These are phyloP conservation scores for Pantherophis alleghaniensis DNA, from an alignment of 2,797 vertebrate genomes.

Conservation along the genomic window DNA sequence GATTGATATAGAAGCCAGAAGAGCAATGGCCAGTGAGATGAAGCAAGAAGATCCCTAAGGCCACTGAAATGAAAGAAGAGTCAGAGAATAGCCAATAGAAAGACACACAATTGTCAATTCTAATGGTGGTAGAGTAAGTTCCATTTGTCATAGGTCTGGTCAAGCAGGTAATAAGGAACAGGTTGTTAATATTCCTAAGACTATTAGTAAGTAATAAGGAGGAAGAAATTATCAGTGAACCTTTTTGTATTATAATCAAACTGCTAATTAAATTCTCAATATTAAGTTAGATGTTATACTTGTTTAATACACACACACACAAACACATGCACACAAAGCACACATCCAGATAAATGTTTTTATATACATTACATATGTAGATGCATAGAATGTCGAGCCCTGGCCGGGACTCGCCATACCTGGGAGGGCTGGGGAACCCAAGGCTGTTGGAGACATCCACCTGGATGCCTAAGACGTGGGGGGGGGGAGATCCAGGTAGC, in stretches of 20 bases:
- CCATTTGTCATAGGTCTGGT: not conserved
- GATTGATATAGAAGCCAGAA: not conserved
- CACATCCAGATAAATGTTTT: not conserved
- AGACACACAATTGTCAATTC: not conserved
- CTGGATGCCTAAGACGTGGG: too few species aligned
- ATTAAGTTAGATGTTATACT: not conserved
- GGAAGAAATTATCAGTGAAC: not conserved
- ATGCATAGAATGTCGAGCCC: not conserved
- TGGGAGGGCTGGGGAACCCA: too few species aligned
- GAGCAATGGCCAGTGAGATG: not conserved
- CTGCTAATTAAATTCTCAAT: too few species aligned
- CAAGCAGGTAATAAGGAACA: not conserved
- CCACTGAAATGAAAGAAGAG: not conserved
- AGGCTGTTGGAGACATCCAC: too few species aligned
- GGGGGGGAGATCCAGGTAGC: too few species aligned
- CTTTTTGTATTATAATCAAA: not conserved
- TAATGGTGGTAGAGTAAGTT: not conserved
- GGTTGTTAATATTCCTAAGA: not conserved
- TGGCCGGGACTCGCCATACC: too few species aligned
- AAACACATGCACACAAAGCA: not conserved
- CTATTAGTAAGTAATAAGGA: not conserved
- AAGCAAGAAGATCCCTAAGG: not conserved
- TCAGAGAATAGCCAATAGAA: not conserved
- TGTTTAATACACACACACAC: not conserved
- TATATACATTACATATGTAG: not conserved